phyloP scores from a whole-genome alignment of 1,140 invertebrate genomes.

The Euglossa dilemma region DNA sequence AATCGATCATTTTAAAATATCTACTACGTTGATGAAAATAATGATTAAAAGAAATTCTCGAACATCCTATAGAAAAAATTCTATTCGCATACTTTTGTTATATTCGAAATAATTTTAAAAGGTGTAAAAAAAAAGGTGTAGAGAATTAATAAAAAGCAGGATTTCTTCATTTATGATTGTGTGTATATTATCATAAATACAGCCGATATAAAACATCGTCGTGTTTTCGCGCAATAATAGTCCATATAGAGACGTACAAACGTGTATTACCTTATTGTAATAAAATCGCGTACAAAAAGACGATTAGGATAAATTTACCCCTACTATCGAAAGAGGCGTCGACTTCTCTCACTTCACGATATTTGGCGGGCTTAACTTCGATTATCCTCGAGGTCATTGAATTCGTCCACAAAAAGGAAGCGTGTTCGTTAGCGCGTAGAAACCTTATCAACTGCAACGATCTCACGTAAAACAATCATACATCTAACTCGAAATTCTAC shows the following conservation, averaged over 20 bases:
- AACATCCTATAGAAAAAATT: not conserved
- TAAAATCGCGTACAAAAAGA: slow-evolving; percentile 67
- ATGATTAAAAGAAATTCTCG: not conserved
- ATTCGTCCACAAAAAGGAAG: slow-evolving; percentile 17
- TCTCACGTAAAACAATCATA: slow-evolving; percentile 23
- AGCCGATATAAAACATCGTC: slow-evolving; percentile 74
- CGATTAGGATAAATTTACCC: slow-evolving; percentile 45
- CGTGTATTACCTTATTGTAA: slow-evolving; percentile 53
- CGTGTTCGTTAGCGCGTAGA: slow-evolving; percentile 16
- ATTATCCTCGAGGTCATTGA: slow-evolving; percentile 20
- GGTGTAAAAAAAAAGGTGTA: not conserved
- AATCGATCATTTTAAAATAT: not conserved
- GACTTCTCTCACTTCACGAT: not conserved
- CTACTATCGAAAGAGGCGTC: slow-evolving; percentile 9
- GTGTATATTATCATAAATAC: slow-evolving; percentile 74
- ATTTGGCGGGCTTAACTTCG: slow-evolving; percentile 23
- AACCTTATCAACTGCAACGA: slow-evolving; percentile 14
- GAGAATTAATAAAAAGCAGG: not conserved
- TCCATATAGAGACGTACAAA: slow-evolving; percentile 69
- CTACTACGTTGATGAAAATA: not conserved
- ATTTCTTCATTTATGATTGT: slow-evolving; percentile 45
- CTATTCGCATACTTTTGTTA: too few species aligned
- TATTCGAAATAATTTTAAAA: not conserved
- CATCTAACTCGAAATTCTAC: not conserved
- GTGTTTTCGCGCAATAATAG: slow-evolving; percentile 63